phyloP scores from a whole-genome alignment of 2,888 invertebrate genomes.

The Plebejus melissa region DNA sequence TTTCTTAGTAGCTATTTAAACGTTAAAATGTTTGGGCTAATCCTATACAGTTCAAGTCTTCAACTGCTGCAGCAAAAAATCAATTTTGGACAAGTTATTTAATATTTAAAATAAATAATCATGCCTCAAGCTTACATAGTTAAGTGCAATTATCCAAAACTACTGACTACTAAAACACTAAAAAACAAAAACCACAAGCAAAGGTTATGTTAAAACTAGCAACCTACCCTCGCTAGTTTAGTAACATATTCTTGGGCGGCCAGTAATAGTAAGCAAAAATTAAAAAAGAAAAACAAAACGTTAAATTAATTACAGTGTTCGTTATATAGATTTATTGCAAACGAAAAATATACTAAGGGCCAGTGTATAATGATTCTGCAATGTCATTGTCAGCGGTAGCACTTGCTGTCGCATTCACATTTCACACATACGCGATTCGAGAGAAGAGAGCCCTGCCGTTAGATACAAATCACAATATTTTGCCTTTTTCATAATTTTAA shows the following conservation, averaged over 20 bases:
- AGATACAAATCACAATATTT: too few species aligned
- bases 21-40: too few species aligned
- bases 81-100: background rate
- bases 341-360: constrained; percentile 14
- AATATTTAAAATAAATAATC: background rate
- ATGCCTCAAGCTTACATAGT: background rate
- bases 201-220: constrained; percentile 26
- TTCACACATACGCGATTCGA: background rate
- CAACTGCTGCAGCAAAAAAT: too few species aligned
- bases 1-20: too few species aligned
- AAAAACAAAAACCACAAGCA: constrained; percentile 12
- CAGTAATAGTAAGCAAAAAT: constrained; percentile 31
- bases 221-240: constrained; percentile 31
- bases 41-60: too few species aligned
- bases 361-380: background rate
- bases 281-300: constrained; percentile 29
- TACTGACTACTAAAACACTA: background rate
- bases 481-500: too few species aligned
- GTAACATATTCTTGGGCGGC: constrained; percentile 31
- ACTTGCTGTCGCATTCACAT: background rate
- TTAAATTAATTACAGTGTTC: constrained; percentile 25
- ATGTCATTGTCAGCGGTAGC: too few species aligned
- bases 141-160: background rate
- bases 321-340: constrained; percentile 1
- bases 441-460: too few species aligned